Percentiles rank a stretch among this genome's conserved stretches.
Conservation (phyloP, 2,113 vertebrate species). For the Myrmecophaga tridactyla region DNA sequence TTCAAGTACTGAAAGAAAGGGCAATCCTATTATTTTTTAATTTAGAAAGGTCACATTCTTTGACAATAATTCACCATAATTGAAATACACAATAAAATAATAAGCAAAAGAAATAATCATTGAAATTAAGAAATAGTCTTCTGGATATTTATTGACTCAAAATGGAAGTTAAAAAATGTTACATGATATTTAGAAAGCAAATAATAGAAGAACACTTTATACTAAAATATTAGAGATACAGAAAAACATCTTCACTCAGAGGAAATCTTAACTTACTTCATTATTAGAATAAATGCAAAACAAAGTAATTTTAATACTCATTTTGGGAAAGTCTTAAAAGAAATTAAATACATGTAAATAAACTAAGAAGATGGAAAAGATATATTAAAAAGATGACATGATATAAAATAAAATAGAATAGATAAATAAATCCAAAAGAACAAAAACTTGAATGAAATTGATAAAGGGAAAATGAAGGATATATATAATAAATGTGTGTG, state of each 20-base stretch:
- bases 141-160: background rate
- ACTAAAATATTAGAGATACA: background rate
- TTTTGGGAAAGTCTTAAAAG: background rate
- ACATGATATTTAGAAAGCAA: background rate
- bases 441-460: background rate
- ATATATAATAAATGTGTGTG: no score
- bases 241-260: background rate
- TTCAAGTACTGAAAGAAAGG: background rate
- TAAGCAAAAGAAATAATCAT: background rate
- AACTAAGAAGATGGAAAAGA: background rate
- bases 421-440: background rate
- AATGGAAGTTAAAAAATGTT: background rate
- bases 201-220: background rate
- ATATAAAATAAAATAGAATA: background rate
- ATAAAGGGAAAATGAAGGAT: no score
- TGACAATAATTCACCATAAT: background rate
- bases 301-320: background rate
- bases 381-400: background rate
- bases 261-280: background rate
- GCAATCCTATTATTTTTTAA: background rate
- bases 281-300: background rate
- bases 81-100: constrained; percentile 17
- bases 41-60: background rate
- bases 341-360: background rate
- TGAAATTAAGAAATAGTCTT: background rate